phyloP scores from a whole-genome alignment of 2,888 invertebrate genomes.

The Agriopis aurantiaria region DNA sequence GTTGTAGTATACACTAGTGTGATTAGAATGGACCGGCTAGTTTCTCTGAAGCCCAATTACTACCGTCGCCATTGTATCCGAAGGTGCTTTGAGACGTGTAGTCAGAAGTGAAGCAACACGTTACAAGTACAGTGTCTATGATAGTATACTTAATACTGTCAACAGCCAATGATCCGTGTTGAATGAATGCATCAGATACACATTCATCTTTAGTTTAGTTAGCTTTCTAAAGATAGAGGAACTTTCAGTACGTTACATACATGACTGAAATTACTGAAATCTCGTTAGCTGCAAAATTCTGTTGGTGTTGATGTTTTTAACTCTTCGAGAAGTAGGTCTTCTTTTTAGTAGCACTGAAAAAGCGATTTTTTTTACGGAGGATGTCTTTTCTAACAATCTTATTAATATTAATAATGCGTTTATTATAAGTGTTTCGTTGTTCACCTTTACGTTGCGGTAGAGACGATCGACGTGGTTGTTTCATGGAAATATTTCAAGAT shows the following conservation, averaged over 20 bases:
- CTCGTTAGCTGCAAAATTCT: no score
- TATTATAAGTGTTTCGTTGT: neutral
- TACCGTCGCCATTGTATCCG: slow-evolving; percentile 4
- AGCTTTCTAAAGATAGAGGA: neutral
- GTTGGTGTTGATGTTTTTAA: no score
- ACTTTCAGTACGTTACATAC: neutral
- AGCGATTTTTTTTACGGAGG: no score
- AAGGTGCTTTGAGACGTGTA: slow-evolving; percentile 31
- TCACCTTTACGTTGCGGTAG: neutral
- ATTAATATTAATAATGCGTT: no score
- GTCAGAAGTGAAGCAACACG: slow-evolving; percentile 40
- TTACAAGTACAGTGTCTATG: neutral
- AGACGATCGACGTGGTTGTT: no score
- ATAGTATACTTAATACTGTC: neutral
- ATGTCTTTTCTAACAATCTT: no score
- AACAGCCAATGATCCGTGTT: neutral
- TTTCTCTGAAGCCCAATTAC: slow-evolving; percentile 18
- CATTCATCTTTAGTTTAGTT: no score
- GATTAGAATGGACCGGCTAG: neutral
- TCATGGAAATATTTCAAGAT: neutral
- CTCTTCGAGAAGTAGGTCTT: no score
- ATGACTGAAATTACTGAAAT: no score
- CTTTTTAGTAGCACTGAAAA: no score
- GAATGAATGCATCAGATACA: neutral
- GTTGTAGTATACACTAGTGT: neutral